Evolutionary conservation across 2,113 vertebrate species (phyloP), one percentile per base, ranked within the genome.

Genomic region (Salvelinus sp.): DNA sequence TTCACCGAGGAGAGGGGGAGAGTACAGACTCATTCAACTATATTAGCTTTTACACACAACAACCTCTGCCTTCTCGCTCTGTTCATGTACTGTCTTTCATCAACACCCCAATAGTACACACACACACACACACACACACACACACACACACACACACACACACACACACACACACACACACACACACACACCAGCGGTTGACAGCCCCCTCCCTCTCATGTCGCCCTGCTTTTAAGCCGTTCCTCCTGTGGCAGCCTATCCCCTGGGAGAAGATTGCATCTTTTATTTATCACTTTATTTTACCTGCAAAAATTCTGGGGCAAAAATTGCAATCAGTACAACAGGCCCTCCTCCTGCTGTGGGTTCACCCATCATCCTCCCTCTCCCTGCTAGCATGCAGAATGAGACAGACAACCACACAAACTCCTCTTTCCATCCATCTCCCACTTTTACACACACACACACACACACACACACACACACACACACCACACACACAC

Each of bases 261-360:
- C 75, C 91, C 95, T 92, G 92, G 92, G 93, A 95, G 94, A 94
- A 96, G 96, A 98, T 91, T 96, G 94, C 95, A 97, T 97, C 95
- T 98, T 98, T 98, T 98, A 98, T 99, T 97, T 97, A 98, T 97
- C 93, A 64, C 93, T 97, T 96, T 96, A 97, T 96, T 96, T 97
- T 96, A 92, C 94, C 93, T 93, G 91, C 85, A 97, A 95, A 69
- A 79, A 97, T 95, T 96, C 94, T 93, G 94, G 90, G 93, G 92
- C 93, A 90, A 96, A 96, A 97, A 91, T 91, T 93, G 95, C 94
- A 98, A 97, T 97, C 96, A 97, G 95, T 95, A 91, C 94, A 96
- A 95, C 93, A 95, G 96, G 93, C 94, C 38, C 38, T 44, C 94
- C 90, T 89, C 95, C 95, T 94, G 87, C 88, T 92, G 89, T 91